Evolutionary conservation across 2,888 invertebrate species (phyloP), one percentile per base, ranked within the genome.

Genomic region (Rhorus exstirpatorius): DNA sequence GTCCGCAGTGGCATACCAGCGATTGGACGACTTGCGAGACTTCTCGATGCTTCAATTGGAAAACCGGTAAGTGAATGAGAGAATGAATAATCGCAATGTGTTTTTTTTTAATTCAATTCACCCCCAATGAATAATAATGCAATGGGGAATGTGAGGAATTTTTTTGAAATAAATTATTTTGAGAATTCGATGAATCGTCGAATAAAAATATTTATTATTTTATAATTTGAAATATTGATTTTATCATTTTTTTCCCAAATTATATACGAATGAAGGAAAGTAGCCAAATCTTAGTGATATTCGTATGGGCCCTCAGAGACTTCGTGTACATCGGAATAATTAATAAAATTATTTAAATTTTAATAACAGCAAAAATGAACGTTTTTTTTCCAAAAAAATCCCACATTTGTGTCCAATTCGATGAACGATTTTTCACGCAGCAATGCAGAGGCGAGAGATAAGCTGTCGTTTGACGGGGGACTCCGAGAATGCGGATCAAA

Each of bases 21-120:
- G 94, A 95, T 14, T 97, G 97, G 97, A 94, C 95, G 1, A 92
- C 95, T 65, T 97, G 97, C 89, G 94, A 95, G 85, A 95, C 95
- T 85, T 95, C 96, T 19, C 94, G 96, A 80, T 97, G 97, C 91
- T 96, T 97, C 87, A 95, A 95, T 12, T 95, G 95, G 93, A 95
- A 96, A 89, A 96, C 95, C 89, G 95, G 95, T 95, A 89, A 85
- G 79, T 84, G 51, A 3, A 31, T 6, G 31, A 3, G 31, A 31
- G n/a, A 31, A 31, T 31, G 6, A 31, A 31, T n/a, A n/a, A n/a
- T n/a, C n/a, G n/a, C n/a, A n/a, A n/a, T n/a, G n/a, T n/a, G n/a
- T n/a, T n/a, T n/a, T n/a, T n/a, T n/a, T n/a, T n/a, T n/a, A 31
- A 31, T 31, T 31, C 31, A 31, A 31, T 3, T 31, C 31, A 31